Evolutionary conservation across 2,113 vertebrate genomes (phyloP).

Genomic region (Toxotes jaculatrix): DNA sequence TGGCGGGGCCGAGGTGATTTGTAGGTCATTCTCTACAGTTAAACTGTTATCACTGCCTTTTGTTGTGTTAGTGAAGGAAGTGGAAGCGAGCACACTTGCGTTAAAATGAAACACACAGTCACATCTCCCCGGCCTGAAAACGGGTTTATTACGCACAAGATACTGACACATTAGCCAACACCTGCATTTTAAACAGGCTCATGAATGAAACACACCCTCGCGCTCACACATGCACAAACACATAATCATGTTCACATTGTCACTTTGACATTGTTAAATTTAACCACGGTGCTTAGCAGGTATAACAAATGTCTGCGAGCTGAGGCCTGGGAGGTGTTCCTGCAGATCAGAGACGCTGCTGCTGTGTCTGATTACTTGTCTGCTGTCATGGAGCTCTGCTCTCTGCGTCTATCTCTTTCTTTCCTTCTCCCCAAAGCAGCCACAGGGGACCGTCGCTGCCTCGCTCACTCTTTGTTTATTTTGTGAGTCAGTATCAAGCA

Average conservation of each 20-base stretch:
- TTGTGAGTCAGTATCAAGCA: constrained; percentile 61
- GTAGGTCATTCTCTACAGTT: constrained; percentile 18
- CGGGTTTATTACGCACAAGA: constrained; percentile 14
- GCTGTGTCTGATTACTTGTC: constrained; percentile 76
- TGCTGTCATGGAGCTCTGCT: constrained; percentile 76
- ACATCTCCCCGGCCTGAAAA: constrained; percentile 9
- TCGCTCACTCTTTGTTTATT: constrained; percentile 69
- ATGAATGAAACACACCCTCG: constrained; percentile 20
- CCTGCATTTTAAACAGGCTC: constrained; percentile 45
- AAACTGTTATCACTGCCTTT: constrained; percentile 36
- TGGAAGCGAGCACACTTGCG: background rate
- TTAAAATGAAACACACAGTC: constrained; percentile 27
- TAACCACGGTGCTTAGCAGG: constrained; percentile 74
- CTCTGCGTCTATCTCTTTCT: constrained; percentile 64
- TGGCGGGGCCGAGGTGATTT: constrained; percentile 29
- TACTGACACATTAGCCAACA: constrained; percentile 29
- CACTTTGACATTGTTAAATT: constrained; percentile 78
- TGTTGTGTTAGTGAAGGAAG: constrained; percentile 38
- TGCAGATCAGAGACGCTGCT: constrained; percentile 67
- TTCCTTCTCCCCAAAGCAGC: constrained; percentile 50
- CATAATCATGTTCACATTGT: constrained; percentile 59
- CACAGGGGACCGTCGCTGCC: constrained; percentile 59
- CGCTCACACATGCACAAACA: constrained; percentile 49
- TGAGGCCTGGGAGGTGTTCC: constrained; percentile 73
- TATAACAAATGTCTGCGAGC: constrained; percentile 72